Percentiles rank a stretch among this genome's conserved stretches.
phyloP scores from a whole-genome alignment of 2,797 vertebrate species.

The Anableps anableps region DNA sequence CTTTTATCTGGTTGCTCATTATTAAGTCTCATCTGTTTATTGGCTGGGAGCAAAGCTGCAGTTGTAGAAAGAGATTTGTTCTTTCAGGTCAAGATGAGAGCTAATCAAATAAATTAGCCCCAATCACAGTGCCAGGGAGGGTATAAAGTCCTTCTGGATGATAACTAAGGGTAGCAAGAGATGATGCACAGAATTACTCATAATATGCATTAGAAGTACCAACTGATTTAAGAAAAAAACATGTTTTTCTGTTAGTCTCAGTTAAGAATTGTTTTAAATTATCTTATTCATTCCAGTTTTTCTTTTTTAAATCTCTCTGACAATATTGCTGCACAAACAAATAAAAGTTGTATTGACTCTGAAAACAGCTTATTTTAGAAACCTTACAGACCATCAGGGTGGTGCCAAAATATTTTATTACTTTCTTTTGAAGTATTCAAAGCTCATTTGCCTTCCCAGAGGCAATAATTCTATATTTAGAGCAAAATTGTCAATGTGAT shows the following conservation, averaged over 20 bases:
- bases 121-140: background rate
- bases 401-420: too few relatives aligned
- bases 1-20: conserved; percentile 4
- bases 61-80: conserved; percentile 20
- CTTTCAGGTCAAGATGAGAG: conserved; percentile 21
- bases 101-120: conserved; percentile 8
- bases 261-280: background rate
- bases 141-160: background rate
- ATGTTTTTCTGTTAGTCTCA: too few relatives aligned
- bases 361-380: background rate
- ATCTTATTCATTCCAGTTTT: background rate
- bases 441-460: background rate
- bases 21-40: conserved; percentile 27
- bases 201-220: background rate
- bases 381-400: background rate
- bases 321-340: too few relatives aligned
- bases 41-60: conserved; percentile 22
- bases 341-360: background rate
- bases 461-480: background rate
- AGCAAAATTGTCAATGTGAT: background rate
- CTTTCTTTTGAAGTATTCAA: background rate
- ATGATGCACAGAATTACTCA: background rate
- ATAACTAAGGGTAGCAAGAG: background rate
- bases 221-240: background rate
- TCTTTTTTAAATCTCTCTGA: too few relatives aligned